phyloP scores from a whole-genome alignment of 2,113 vertebrate species.

The Eulacestoma nigropectus region DNA sequence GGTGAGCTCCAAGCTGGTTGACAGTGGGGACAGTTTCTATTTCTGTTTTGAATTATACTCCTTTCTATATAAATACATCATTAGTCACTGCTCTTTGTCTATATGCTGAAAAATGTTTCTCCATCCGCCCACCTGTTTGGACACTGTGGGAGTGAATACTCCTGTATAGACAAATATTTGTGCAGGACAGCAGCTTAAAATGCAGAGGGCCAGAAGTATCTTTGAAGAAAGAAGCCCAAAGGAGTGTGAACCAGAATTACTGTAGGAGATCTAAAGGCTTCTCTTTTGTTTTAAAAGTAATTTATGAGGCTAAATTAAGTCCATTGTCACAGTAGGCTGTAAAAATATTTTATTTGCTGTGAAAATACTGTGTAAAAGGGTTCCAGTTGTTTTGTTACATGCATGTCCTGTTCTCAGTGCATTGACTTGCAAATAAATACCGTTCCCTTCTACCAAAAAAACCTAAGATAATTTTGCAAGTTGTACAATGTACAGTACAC shows the following conservation, averaged over 20 bases:
- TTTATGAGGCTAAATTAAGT: neutral
- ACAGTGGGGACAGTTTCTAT: neutral
- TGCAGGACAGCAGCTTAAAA: neutral
- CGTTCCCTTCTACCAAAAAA: neutral
- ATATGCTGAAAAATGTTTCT: neutral
- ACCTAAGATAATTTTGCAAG: neutral
- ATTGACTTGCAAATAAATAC: neutral
- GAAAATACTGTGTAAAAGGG: neutral
- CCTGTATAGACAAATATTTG: neutral
- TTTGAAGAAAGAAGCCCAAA: neutral
- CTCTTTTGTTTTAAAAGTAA: neutral
- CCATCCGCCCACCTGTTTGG: neutral
- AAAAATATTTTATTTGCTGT: neutral
- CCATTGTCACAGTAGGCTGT: neutral
- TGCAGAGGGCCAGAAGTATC: neutral
- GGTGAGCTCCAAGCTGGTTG: neutral
- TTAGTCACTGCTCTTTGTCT: neutral
- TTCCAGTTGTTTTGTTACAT: neutral
- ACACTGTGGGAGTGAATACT: neutral
- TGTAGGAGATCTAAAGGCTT: neutral
- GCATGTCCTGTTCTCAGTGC: neutral
- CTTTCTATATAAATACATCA: neutral
- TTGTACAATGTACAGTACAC: rapidly evolving
- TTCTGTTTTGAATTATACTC: neutral
- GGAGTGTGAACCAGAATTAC: neutral